A percentile compares a stretch with the other conserved stretches of the same genome.
Evolutionary conservation across 2,113 vertebrate genomes (phyloP).

Genomic region (Catharus minimus): DNA sequence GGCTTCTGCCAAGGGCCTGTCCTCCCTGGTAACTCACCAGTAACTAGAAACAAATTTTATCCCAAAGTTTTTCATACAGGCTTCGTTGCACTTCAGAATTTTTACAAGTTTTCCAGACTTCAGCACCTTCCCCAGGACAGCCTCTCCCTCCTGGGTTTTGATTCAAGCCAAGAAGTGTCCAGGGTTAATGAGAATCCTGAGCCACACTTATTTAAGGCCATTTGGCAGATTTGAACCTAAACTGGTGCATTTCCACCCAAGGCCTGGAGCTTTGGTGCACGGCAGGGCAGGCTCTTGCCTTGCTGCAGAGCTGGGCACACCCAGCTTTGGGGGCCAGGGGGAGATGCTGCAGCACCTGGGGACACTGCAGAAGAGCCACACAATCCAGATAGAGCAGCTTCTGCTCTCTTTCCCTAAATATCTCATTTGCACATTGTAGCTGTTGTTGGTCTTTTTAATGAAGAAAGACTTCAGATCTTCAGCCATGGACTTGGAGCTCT

Average conservation of each 20-base stretch:
- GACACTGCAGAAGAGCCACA: neutral
- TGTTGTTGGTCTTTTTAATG: constrained; percentile 30
- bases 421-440: neutral
- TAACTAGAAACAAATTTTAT: neutral
- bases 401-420: neutral
- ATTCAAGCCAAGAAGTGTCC: neutral
- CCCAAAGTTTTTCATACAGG: neutral
- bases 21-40: neutral
- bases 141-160: neutral
- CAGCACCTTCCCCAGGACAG: rapidly evolving
- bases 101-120: neutral
- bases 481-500: neutral
- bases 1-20: neutral
- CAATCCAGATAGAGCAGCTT: neutral
- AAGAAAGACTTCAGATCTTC: constrained; percentile 18
- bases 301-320: neutral
- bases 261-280: neutral
- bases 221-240: neutral
- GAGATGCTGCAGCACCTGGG: neutral
- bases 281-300: neutral
- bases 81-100: neutral
- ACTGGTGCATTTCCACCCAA: neutral
- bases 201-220: neutral
- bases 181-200: neutral
- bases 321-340: neutral